Conservation (phyloP, 2,113 vertebrate species). For the Plotosus lineatus region DNA sequence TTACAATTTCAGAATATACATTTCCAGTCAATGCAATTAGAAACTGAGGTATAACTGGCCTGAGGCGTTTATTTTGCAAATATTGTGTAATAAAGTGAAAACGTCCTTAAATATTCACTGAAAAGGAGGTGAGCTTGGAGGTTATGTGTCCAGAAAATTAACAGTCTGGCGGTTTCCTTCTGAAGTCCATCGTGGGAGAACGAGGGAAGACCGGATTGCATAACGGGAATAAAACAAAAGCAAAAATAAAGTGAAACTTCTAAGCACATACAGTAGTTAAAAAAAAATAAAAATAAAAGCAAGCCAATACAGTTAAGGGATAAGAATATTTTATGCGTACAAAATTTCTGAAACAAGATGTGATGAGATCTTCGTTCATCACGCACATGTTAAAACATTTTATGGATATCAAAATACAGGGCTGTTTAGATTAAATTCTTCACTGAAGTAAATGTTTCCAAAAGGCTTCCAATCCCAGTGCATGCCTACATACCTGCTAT, state of each 20-base stretch:
- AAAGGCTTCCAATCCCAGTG: conserved; percentile 19
- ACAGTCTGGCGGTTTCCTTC: background rate
- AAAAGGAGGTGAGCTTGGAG: conserved; percentile 28
- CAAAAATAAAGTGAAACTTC: conserved; percentile 29
- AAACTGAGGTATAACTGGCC: conserved; percentile 58
- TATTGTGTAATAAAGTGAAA: conserved; percentile 24
- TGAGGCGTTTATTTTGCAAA: conserved; percentile 46
- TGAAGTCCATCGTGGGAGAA: background rate
- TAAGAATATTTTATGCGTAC: conserved; percentile 27
- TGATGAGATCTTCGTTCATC: conserved; percentile 34
- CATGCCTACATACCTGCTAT: conserved; percentile 38
- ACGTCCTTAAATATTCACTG: conserved; percentile 48
- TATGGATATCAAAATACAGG: conserved; percentile 2
- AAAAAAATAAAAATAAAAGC: conserved; percentile 50
- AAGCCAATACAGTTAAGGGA: conserved; percentile 21
- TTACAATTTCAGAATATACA: conserved; percentile 76
- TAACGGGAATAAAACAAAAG: conserved; percentile 33
- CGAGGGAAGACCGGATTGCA: conserved; percentile 45
- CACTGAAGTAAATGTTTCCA: conserved; percentile 43
- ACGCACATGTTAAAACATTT: conserved; percentile 16
- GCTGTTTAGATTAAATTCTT: conserved; percentile 13
- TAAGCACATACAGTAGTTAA: conserved; percentile 54
- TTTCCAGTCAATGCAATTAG: conserved; percentile 64
- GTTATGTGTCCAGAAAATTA: conserved; percentile 17
- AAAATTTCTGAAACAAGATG: background rate